Base-by-base conservation (phyloP, 1,140 invertebrate species). In the Radopholus similis region DNA sequence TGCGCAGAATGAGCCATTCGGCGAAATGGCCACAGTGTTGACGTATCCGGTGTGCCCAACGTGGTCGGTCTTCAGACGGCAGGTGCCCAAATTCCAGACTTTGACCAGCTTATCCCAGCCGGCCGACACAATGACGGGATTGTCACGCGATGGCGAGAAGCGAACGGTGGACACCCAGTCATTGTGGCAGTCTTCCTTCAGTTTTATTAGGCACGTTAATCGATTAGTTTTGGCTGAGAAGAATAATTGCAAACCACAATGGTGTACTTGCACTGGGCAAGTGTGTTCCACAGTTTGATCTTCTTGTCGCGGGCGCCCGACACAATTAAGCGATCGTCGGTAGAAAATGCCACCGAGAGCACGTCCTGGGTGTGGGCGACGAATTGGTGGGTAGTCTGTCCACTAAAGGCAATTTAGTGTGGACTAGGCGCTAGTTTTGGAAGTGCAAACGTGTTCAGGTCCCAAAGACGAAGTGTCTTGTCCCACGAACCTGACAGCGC, bases 291-390 rank as follows among this genome's bases (percentile, higher is more conserved):
- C 82, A 99, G 85, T 85, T 98, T 98, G 85, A 99, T 97, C 66
- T 93, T 95, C 84, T 94, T 96, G 87, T 99, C 96, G 40, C 96
- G 89, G 51, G 94, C 97, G 34, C 95, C 95, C 82, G 94, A 97
- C 5, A 99, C 95, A 86, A 99, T 99, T 86, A 98, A 95, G 85
- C 96, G 89, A 85, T 99, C 98, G 86, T 99, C 95, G 77, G 94
- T 92, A 49, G 95, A 97, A 86, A 99, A 98, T 15, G 96, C 95
- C 74, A 99, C 96, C 75, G 93, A 96, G 76, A 99, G 85, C 23
- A 99, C 96, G 88, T 98, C 95, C 89, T 98, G 97, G 76, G 92
- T 96, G 87, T 99, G 96, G 84, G 95, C 94, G 87, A 95, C 92
- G 84, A 99, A 99, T 81, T 93, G 89, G 62, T 86, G 75, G 32